Conservation (phyloP, 2,888 invertebrate genomes). For the Caenorhabditis sulstoni region DNA sequence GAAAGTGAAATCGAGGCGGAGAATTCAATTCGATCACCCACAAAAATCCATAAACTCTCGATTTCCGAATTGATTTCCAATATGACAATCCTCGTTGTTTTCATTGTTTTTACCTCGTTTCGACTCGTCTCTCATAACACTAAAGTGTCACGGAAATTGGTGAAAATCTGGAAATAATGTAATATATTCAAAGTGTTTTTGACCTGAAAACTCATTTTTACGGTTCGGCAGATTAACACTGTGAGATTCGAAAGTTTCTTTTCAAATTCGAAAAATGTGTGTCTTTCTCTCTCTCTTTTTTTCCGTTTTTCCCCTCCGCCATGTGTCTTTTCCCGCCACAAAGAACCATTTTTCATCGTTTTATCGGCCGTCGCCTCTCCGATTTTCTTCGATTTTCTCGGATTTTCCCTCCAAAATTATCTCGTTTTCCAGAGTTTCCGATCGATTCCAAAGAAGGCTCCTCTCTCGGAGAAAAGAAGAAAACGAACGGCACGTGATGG, state of each 20-base stretch:
- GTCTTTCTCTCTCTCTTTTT: conserved; percentile 38
- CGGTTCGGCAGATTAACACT: too few relatives aligned
- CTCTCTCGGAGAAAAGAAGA: conserved; percentile 16
- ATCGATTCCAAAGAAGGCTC: background rate
- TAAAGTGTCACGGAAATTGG: too few relatives aligned
- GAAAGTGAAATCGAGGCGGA: conserved; percentile 35
- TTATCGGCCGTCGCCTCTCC: conserved; percentile 7
- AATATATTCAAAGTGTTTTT: too few relatives aligned
- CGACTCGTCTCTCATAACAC: conserved; percentile 9
- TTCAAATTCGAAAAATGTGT: conserved; percentile 38
- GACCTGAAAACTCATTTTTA: too few relatives aligned
- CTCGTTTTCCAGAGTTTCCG: conserved; percentile 5
- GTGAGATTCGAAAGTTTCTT: background rate
- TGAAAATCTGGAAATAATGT: too few relatives aligned
- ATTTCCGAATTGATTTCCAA: too few relatives aligned
- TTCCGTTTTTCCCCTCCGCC: conserved; percentile 18
- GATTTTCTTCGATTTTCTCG: too few relatives aligned
- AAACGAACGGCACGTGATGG: conserved; percentile 32
- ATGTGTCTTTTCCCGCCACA: conserved; percentile 42
- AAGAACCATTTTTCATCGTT: conserved; percentile 51
- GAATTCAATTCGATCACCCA: conserved; percentile 4
- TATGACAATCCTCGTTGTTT: too few relatives aligned
- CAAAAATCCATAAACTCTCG: conserved; percentile 32
- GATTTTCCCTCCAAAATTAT: background rate
- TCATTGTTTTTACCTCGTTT: background rate